Conservation (phyloP, 2,888 invertebrate genomes). For the Gonocerus acuteangulatus region DNA sequence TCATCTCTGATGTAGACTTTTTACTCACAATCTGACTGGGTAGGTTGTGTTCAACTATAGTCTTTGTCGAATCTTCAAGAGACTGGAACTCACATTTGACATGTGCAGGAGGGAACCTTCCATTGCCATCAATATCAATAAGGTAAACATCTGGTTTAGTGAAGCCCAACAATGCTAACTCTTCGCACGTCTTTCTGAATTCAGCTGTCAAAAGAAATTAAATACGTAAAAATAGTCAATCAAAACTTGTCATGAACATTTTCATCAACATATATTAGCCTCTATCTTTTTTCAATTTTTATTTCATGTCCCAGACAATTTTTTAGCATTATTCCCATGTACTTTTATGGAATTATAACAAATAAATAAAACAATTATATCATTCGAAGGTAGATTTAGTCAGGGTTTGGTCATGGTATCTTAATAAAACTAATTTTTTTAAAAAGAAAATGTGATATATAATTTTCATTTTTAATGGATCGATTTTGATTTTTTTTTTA, state of each 20-base stretch:
- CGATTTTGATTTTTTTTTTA: no score
- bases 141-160: conserved; percentile 84
- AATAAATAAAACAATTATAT: no score
- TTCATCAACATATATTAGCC: background rate
- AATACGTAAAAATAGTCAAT: background rate
- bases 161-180: conserved; percentile 77
- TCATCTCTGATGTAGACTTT: no score
- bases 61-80: conserved; percentile 76
- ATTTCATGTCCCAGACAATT: background rate
- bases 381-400: no score
- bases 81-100: conserved; percentile 89
- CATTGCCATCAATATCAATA: conserved; percentile 90
- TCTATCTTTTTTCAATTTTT: background rate
- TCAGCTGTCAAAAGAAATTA: conserved; percentile 53
- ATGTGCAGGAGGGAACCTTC: conserved; percentile 81
- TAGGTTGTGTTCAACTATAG: conserved; percentile 83
- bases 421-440: no score
- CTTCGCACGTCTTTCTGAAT: conserved; percentile 86
- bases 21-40: conserved; percentile 82
- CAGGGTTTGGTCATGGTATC: no score
- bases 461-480: no score
- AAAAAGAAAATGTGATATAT: no score
- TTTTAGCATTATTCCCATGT: no score
- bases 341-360: no score
- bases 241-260: background rate